These are phyloP conservation scores for Pelodiscus sinensis DNA, from an alignment of 2,113 vertebrate species.

Conservation along the genomic window DNA sequence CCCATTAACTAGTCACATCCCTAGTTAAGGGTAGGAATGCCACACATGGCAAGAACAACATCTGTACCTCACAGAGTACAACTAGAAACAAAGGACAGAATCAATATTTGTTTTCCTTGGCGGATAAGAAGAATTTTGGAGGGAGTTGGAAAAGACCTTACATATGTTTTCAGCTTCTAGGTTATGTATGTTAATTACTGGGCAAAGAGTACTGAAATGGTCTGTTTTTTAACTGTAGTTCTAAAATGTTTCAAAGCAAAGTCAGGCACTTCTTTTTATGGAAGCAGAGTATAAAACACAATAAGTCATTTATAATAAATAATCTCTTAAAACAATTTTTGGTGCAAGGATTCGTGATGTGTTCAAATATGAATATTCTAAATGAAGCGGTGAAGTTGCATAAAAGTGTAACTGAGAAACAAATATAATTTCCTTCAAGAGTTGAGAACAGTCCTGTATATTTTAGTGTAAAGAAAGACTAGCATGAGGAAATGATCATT, in stretches of 20 bases:
- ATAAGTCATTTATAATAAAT: neutral
- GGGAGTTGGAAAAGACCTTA: neutral
- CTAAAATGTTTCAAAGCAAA: neutral
- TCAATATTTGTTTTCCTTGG: neutral
- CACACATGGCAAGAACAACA: neutral
- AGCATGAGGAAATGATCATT: neutral
- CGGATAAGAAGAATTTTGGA: neutral
- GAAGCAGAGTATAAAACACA: neutral
- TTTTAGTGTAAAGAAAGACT: neutral
- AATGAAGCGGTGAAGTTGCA: neutral
- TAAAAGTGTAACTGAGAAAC: neutral
- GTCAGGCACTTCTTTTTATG: neutral
- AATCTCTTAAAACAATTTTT: neutral
- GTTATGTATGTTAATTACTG: neutral
- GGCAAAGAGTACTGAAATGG: neutral
- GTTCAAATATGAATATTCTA: neutral
- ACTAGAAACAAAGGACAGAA: neutral
- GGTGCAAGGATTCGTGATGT: neutral
- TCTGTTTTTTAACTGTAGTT: neutral
- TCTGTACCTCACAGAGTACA: neutral
- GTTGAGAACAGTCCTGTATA: neutral
- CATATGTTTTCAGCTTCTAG: neutral
- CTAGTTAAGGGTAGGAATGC: neutral
- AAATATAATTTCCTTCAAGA: neutral
- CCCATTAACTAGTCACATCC: no score